Evolutionary conservation across 2,113 vertebrate species (phyloP), one percentile per base, ranked within the genome.

Genomic region (Protomyctophum bolini): DNA sequence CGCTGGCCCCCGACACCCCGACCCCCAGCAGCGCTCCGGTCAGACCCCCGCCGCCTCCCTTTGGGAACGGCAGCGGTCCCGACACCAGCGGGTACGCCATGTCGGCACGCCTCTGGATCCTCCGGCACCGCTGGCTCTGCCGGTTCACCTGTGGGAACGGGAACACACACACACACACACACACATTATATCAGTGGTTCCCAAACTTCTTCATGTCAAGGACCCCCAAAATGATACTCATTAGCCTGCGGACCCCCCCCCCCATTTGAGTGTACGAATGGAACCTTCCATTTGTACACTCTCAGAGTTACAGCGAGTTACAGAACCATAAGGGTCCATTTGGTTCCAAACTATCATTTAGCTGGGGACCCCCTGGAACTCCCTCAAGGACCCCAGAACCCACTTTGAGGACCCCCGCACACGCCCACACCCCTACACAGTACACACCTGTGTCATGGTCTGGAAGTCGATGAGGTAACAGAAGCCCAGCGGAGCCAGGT

Each of bases 381-480:
- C 21, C 21, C 21, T 21, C 21, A 21, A 21, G 21, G 21, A 21
- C 21, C 21, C 21, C 21, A 21, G 21, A 21, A 21, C 21, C 1
- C 21, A 21, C 21, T 21, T 21, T 21, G 21, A 21, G 21, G 21
- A 21, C 21, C 21, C 21, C 21, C 21, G 21, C 21, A 21, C 21
- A 21, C 21, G 21, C 21, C 1, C 21, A 21, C 21, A 21, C 21
- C 21, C 21, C 21, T 9, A 9, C 51, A 52, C 10, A 14, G 0
- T 8, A n/a, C 78, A 12, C 87, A 97, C 95, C 89, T 99, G 98
- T 2, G 96, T 97, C 98, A 99, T 99, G 91, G 92, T 96, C 89
- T 95, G 94, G 75, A 95, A 97, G 87, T 97, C 96, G 79, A 99
- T 95, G 89, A 98, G 92, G 93, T 98, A 97, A 93, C 96, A 96